Evolutionary conservation across 2,113 vertebrate genomes (phyloP).

Genomic region (Vulpes vulpes): DNA sequence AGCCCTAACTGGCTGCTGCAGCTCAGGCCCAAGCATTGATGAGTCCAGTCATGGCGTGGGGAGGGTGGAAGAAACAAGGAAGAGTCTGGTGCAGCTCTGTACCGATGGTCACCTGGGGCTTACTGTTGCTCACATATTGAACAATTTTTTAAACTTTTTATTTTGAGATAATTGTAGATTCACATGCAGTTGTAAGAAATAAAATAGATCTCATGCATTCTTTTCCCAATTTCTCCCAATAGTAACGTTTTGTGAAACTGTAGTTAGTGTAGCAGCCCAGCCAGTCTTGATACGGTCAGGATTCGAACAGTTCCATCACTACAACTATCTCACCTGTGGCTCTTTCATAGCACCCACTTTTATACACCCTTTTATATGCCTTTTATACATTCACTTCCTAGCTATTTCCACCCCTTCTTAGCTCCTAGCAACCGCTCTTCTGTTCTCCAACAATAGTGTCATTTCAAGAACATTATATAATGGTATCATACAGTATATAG

Average conservation of each 20-base stretch:
- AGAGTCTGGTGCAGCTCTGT: background rate
- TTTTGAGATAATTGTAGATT: constrained; percentile 2
- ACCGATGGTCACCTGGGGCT: background rate
- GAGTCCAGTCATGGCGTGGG: background rate
- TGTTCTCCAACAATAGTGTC: background rate
- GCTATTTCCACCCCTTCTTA: background rate
- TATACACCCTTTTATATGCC: background rate
- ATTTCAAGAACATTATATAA: background rate
- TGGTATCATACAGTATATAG: background rate
- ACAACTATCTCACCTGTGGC: background rate
- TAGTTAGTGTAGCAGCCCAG: background rate
- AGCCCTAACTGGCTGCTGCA: background rate
- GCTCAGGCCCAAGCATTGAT: background rate
- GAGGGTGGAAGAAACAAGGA: background rate
- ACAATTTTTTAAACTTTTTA: background rate
- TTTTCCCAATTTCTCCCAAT: background rate
- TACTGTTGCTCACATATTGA: background rate
- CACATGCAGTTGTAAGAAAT: constrained; percentile 1
- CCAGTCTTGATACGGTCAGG: background rate
- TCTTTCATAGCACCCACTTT: background rate
- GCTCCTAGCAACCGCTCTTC: background rate
- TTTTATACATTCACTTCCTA: background rate
- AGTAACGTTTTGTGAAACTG: background rate
- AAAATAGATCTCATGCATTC: background rate
- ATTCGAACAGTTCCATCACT: background rate